Conservation (phyloP, 1,140 invertebrate genomes). For the Drosophila carrolli region DNA sequence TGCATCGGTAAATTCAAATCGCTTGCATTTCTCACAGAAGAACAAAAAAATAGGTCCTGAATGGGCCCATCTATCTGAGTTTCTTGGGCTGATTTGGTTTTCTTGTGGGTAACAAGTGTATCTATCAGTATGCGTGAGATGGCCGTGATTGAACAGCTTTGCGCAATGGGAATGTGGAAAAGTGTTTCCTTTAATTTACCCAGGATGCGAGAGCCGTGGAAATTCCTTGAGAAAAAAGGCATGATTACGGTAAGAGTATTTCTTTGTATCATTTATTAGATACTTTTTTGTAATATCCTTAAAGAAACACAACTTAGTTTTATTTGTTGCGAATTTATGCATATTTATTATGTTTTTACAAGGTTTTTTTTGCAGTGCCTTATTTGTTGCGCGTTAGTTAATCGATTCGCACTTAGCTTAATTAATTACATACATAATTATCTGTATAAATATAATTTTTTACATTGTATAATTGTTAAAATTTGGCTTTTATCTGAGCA, state of each 20-base stretch:
- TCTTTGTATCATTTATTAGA: neutral
- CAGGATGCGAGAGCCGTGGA: constrained; percentile 24
- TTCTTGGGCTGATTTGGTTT: constrained; percentile 18
- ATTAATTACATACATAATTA: constrained; percentile 41
- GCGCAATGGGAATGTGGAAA: constrained; percentile 48
- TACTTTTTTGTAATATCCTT: neutral
- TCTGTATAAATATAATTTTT: constrained; percentile 53
- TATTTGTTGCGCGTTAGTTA: constrained; percentile 39
- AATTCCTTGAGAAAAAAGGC: constrained; percentile 18
- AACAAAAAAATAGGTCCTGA: constrained; percentile 37
- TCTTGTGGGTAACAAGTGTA: constrained; percentile 72
- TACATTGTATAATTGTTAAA: constrained; percentile 70
- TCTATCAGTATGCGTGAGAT: constrained; percentile 70
- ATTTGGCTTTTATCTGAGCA: constrained; percentile 79
- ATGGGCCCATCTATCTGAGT: constrained; percentile 50
- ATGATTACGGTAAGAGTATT: constrained; percentile 1
- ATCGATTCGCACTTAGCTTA: constrained; percentile 33
- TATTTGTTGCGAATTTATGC: constrained; percentile 40
- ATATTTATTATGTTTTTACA: constrained; percentile 71
- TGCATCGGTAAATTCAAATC: constrained; percentile 69
- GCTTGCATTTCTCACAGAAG: constrained; percentile 70
- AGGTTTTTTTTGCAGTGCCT: constrained; percentile 45
- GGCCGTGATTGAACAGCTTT: constrained; percentile 62
- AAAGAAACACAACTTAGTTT: neutral
- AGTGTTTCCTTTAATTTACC: constrained; percentile 43